Base-by-base conservation (phyloP, 2,888 invertebrate genomes). In the Drosophila engyochracea region DNA sequence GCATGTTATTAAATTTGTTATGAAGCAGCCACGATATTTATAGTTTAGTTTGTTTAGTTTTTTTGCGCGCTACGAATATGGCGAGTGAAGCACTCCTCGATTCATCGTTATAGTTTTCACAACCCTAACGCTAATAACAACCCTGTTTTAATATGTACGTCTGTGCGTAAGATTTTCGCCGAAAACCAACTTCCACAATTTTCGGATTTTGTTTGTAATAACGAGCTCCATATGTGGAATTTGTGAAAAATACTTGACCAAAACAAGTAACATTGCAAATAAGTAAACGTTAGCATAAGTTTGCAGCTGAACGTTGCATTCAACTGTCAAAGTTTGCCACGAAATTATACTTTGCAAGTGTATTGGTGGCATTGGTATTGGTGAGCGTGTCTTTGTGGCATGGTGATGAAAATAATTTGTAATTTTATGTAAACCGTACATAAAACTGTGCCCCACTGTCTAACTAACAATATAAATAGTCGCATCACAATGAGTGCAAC, bases 401-500 rank as follows among this genome's bases (percentile, higher is more conserved):
- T 47, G 12, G 58, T 55, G 35, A 35, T n/a, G 31, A 19, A 65
- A 61, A 60, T 60, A 49, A 53, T 22, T 41, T 44, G 10, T 16
- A 6, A 31, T 30, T 76, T 55, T 65, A 76, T 80, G 76, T 70
- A 39, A 70, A 55, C n/a, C 28, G 25, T 58, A 65, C 53, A 59
- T 44, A 67, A 53, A 62, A 5, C 51, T 33, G 41, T 22, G 41
- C 19, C 12, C 19, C n/a, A 25, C 33, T 44, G 37, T 31, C 49
- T 12, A 19, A 19, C 9, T 49, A 35, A 12, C 22, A 33, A 12
- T 6, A 10, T 35, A 60, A 64, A 28, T n/a, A 28, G 57, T 14
- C 2, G 37, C n/a, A n/a, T 39, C 28, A n/a, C 33, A 71, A 91
- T 91, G 91, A 90, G 83, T 74, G 76, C 72, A 58, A 83, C 90